Evolutionary conservation across 2,888 invertebrate genomes (phyloP).

Genomic region (Eurois occulta): DNA sequence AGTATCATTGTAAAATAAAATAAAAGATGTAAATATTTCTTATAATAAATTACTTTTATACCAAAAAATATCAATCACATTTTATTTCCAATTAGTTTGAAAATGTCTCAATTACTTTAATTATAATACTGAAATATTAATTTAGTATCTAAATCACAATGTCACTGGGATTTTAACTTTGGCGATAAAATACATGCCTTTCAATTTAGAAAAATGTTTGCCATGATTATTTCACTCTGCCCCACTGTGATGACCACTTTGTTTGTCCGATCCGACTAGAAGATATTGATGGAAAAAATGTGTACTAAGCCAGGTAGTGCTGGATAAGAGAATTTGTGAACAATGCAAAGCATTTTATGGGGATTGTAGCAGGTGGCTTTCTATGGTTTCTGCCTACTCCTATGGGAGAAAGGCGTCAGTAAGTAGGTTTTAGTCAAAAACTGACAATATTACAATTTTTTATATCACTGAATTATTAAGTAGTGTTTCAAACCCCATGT

Average conservation of each 20-base stretch:
- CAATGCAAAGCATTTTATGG: not conserved
- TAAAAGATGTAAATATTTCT: slow-evolving; percentile 56
- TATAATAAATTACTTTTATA: slow-evolving; percentile 54
- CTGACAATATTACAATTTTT: not conserved
- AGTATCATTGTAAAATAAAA: slow-evolving; percentile 40
- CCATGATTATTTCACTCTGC: not conserved
- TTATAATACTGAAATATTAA: slow-evolving; percentile 38
- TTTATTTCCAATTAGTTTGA: slow-evolving; percentile 38
- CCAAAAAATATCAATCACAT: slow-evolving; percentile 30
- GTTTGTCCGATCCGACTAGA: not conserved
- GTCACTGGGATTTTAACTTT: slow-evolving; percentile 22
- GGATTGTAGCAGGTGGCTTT: not conserved
- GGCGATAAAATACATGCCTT: not conserved
- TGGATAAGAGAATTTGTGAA: not conserved
- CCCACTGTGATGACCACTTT: not conserved
- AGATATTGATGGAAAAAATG: not conserved
- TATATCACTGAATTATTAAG: not conserved
- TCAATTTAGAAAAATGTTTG: not conserved
- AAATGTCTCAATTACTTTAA: not conserved
- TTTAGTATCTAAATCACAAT: slow-evolving; percentile 28
- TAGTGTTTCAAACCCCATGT: not conserved
- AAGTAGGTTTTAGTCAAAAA: not conserved
- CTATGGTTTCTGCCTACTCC: not conserved
- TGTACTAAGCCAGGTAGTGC: not conserved
- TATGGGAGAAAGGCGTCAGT: not conserved